Base-by-base conservation (phyloP, 2,888 invertebrate genomes). In the Trichogramma evanescens region DNA sequence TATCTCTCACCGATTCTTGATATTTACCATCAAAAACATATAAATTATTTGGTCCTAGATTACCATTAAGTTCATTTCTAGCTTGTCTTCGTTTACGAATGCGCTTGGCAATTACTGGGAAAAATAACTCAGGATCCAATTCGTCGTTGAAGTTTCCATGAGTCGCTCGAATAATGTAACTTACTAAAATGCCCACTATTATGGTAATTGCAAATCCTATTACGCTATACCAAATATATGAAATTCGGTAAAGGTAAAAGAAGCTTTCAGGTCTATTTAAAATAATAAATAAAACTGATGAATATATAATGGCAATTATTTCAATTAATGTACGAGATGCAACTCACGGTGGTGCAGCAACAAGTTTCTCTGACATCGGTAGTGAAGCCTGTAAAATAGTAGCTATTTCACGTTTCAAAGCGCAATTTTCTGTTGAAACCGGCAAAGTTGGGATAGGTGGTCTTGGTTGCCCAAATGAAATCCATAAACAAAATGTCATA, bases 201-300 rank as follows among this genome's bases (percentile, higher is more conserved):
- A 93, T 77, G 0, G 91, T 91, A 0, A 87, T 79, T 4, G 86
- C 64, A 66, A 88, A 88, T 6, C 93, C 93, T 56, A 93, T 82
- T 54, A 86, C 86, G 3, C 91, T 88, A 76, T 93, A 94, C 93
- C 93, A 94, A 77, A 94, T 85, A 76, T 94, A 95, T 0, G 76
- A 76, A 9, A 76, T 69, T 42, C 74, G 67, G 51, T 75, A 76
- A 2, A 74, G 58, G 58, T 75, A 76, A 42, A 74, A 70, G 48
- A 67, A 46, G 41, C 13, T 26, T 26, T 26, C 26, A 26, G 26
- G 26, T 26, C 41, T n/a, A n/a, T 10, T 8, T 44, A 43, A 43
- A 46, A 55, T 9, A 48, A 40, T 10, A 50, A 50, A 59, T 2
- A 56, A n/a, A 9, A 46, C 38, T 55, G 10, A 8, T 10, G 2